A percentile compares a stretch with the other conserved stretches of the same genome.
phyloP scores from a whole-genome alignment of 2,113 vertebrate genomes.

The Ciconia boyciana region DNA sequence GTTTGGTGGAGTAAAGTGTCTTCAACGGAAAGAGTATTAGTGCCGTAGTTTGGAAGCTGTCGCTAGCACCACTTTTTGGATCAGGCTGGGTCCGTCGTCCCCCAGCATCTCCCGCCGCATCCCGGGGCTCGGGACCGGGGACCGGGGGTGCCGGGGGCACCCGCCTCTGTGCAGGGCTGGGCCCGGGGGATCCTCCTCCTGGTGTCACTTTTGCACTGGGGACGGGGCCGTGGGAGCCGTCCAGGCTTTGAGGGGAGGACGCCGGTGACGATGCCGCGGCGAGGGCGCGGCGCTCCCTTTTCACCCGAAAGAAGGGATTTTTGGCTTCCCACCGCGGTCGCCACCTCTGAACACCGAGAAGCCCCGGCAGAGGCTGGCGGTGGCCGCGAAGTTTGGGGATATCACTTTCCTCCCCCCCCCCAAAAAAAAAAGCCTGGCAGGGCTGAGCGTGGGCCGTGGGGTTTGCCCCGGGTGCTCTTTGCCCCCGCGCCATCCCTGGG shows the following conservation, averaged over 20 bases:
- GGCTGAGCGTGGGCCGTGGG: not conserved
- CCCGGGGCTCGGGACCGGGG: not conserved
- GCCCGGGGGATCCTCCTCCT: not conserved
- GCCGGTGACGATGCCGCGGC: not conserved
- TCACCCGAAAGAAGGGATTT: not conserved
- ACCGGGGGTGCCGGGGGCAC: not conserved
- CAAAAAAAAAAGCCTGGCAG: no score
- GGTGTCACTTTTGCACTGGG: not conserved
- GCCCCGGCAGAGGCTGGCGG: not conserved
- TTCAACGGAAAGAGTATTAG: constrained; percentile 68
- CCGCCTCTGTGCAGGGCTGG: no score
- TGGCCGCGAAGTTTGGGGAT: not conserved
- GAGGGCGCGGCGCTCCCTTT: not conserved
- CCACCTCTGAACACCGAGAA: not conserved
- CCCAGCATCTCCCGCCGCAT: not conserved
- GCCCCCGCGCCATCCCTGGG: not conserved
- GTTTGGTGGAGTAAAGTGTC: constrained; percentile 79
- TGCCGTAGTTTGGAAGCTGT: constrained; percentile 23
- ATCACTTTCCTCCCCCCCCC: accelerated
- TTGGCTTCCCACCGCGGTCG: not conserved
- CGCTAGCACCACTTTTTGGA: constrained; percentile 72
- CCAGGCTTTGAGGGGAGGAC: not conserved
- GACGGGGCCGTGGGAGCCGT: not conserved
- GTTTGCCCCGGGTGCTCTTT: not conserved
- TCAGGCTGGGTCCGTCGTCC: not conserved